Conservation (phyloP, 2,797 vertebrate genomes). For the Sebastes cheni region DNA sequence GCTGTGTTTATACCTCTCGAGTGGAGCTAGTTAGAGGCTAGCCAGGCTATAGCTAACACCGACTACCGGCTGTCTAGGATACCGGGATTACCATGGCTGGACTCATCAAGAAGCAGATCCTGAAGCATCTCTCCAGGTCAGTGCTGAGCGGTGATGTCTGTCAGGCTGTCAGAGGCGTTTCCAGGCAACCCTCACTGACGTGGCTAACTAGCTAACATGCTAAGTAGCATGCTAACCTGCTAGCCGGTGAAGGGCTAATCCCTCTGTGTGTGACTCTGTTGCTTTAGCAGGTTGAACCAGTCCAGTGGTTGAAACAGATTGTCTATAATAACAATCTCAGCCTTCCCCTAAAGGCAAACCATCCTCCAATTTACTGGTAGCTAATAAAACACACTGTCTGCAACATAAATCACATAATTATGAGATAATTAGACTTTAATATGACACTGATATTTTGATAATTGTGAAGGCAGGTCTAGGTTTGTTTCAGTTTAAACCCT, state of each 20-base stretch:
- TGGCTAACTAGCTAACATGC: conserved; percentile 40
- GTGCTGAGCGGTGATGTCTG: conserved; percentile 39
- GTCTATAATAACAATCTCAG: conserved; percentile 37
- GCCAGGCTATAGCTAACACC: not conserved
- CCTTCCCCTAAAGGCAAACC: not conserved
- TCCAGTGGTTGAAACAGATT: conserved; percentile 25
- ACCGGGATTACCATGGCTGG: conserved; percentile 70
- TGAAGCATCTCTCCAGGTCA: conserved; percentile 88
- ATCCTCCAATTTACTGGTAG: accelerated
- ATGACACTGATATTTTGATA: not conserved
- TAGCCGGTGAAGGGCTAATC: conserved; percentile 58
- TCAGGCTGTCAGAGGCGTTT: conserved; percentile 27
- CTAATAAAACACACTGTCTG: not conserved
- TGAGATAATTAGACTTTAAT: not conserved
- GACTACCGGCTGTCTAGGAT: conserved; percentile 11
- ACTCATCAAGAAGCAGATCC: conserved; percentile 88
- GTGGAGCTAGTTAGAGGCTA: conserved; percentile 53
- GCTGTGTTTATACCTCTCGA: conserved; percentile 35
- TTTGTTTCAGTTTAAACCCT: conserved; percentile 23
- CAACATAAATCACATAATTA: not conserved
- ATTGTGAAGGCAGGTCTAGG: too few relatives aligned
- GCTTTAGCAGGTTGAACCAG: conserved; percentile 54
- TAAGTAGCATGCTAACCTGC: conserved; percentile 28
- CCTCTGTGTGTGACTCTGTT: not conserved
- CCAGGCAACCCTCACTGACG: conserved; percentile 21